Conservation (phyloP, 2,797 vertebrate species). For the Eulemur rubriventer region DNA sequence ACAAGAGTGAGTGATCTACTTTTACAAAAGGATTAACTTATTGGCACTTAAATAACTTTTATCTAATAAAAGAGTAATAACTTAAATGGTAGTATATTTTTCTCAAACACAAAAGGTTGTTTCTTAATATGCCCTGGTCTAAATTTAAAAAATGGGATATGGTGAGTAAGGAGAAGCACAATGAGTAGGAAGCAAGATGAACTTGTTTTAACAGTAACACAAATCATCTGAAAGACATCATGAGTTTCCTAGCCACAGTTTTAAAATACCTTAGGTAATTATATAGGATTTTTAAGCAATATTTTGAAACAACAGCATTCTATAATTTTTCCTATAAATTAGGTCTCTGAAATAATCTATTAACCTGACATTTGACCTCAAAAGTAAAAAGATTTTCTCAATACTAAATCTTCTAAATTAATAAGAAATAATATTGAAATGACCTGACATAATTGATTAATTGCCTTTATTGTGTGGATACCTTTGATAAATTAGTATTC, state of each 20-base stretch:
- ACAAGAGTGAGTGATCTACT: background rate
- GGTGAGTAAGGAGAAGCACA: background rate
- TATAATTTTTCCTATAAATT: background rate
- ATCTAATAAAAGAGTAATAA: background rate
- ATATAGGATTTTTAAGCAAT: background rate
- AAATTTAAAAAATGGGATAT: background rate
- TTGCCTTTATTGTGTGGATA: background rate
- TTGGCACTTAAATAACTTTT: background rate
- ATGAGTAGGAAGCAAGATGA: background rate
- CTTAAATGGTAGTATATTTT: background rate
- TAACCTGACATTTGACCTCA: background rate
- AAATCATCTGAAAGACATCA: background rate
- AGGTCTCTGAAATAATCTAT: background rate
- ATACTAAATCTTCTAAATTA: background rate
- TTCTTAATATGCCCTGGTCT: background rate
- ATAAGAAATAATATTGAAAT: conserved; percentile 67
- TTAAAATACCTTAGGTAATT: background rate
- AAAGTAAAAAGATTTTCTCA: background rate
- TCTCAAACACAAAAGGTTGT: background rate
- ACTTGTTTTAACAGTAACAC: background rate
- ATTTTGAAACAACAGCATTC: background rate
- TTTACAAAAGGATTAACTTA: background rate
- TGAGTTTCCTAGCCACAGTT: background rate
- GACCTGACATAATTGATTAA: conserved; percentile 23
- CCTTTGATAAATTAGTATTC: conserved; percentile 49